Evolutionary conservation across 2,797 vertebrate genomes (phyloP).

Genomic region (Lepus townsendii): DNA sequence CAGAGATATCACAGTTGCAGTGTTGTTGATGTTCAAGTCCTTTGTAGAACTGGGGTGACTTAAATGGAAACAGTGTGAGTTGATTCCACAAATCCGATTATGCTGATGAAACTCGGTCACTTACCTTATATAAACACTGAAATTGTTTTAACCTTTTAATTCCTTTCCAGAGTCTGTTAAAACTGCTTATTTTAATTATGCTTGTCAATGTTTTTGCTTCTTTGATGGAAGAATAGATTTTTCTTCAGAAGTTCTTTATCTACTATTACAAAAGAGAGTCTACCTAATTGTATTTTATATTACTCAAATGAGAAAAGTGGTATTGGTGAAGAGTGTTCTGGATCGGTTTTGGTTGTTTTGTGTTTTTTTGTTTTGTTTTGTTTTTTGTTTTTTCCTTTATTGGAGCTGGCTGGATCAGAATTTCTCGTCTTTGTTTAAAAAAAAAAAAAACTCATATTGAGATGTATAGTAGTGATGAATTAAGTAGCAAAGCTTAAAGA

Average conservation of each 20-base stretch:
- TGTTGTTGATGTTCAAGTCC: neutral
- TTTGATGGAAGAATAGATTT: neutral
- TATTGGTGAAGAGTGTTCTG: no score
- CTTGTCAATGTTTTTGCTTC: neutral
- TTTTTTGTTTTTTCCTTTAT: no score
- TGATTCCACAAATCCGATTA: neutral
- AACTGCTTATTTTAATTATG: neutral
- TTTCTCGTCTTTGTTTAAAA: no score
- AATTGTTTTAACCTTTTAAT: neutral
- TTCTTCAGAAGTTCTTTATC: neutral
- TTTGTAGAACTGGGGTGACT: neutral
- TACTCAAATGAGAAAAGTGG: neutral
- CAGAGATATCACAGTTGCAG: neutral
- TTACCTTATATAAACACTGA: slow-evolving; percentile 14
- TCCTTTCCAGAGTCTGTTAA: neutral
- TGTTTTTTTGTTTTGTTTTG: no score
- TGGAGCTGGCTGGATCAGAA: no score
- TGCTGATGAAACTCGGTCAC: neutral
- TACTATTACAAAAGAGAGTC: neutral
- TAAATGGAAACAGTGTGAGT: neutral
- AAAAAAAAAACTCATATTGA: no score
- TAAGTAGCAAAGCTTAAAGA: no score
- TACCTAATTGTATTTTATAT: neutral
- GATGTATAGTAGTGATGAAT: no score
- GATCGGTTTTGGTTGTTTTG: neutral